Conservation (phyloP, 2,797 vertebrate species). For the Acomys russatus region DNA sequence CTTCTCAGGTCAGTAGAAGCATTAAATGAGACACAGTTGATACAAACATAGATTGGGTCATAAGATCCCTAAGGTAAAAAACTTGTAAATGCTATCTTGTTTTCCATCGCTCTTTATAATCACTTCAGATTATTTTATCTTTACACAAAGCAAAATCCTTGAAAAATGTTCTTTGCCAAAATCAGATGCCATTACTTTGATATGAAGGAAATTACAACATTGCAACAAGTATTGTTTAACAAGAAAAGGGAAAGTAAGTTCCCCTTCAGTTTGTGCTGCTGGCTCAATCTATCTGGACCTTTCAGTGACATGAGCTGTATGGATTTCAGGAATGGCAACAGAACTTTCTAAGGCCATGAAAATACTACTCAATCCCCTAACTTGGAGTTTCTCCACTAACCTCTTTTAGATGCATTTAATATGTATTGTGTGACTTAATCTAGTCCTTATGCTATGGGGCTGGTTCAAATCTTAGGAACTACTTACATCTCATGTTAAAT, state of each 20-base stretch:
- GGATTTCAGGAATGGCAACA: not conserved
- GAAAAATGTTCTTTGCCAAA: not conserved
- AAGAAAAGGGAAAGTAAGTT: not conserved
- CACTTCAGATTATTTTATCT: not conserved
- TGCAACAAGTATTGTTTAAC: not conserved
- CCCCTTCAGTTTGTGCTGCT: not conserved
- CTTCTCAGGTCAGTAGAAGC: not conserved
- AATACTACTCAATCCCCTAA: not conserved
- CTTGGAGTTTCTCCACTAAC: not conserved
- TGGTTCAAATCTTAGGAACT: not conserved
- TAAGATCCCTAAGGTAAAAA: not conserved
- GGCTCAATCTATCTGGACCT: not conserved
- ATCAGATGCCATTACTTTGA: not conserved
- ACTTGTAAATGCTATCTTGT: not conserved
- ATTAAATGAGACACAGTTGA: not conserved
- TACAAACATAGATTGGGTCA: not conserved
- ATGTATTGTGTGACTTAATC: not conserved
- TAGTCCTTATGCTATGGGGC: not conserved
- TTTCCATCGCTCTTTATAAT: not conserved
- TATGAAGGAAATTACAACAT: not conserved
- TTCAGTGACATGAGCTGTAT: not conserved
- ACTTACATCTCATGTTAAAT: not conserved
- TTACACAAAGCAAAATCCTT: not conserved
- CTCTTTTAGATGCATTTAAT: not conserved
- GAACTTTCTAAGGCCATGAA: not conserved